Conservation (phyloP, 2,888 invertebrate species). For the Nephrocerus scutellatus region DNA sequence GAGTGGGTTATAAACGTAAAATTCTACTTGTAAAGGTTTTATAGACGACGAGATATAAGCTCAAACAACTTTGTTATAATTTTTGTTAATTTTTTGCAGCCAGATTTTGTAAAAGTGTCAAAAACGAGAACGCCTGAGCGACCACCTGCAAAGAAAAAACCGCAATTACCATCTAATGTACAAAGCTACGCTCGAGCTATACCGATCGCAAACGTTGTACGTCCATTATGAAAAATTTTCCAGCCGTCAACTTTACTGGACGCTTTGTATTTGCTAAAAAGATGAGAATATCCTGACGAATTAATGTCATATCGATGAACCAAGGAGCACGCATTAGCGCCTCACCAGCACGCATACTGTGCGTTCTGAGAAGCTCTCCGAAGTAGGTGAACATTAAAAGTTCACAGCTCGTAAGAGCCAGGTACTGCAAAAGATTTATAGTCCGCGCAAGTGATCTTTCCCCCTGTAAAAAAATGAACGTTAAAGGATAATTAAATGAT, state of each 20-base stretch:
- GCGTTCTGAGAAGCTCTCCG: slow-evolving; percentile 35
- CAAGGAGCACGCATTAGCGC: slow-evolving; percentile 38
- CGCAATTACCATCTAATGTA: slow-evolving; percentile 7
- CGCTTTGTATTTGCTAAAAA: slow-evolving; percentile 35
- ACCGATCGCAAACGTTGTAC: slow-evolving; percentile 38
- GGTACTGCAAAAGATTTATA: slow-evolving; percentile 37
- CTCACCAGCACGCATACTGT: slow-evolving; percentile 37
- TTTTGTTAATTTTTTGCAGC: slow-evolving; percentile 31
- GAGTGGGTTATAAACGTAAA: too few species aligned
- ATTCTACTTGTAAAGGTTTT: too few species aligned
- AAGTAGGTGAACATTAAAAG: slow-evolving; percentile 41
- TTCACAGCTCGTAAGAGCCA: slow-evolving; percentile 34
- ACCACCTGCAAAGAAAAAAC: slow-evolving; percentile 30
- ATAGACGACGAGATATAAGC: too few species aligned
- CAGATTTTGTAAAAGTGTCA: slow-evolving; percentile 40
- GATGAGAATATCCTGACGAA: slow-evolving; percentile 35
- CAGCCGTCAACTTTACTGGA: slow-evolving; percentile 37
- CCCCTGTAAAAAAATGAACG: slow-evolving; percentile 15
- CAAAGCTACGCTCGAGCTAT: too few species aligned
- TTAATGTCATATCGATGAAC: slow-evolving; percentile 29
- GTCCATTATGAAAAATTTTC: slow-evolving; percentile 42
- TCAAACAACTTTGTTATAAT: too few species aligned
- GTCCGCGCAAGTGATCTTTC: slow-evolving; percentile 28
- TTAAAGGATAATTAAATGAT: not conserved
- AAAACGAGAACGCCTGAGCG: slow-evolving; percentile 40